Percentiles rank a stretch among this genome's conserved stretches.
These are phyloP conservation scores for Nyctibius bracteatus DNA, from an alignment of 2,113 vertebrate species.

Conservation along the genomic window DNA sequence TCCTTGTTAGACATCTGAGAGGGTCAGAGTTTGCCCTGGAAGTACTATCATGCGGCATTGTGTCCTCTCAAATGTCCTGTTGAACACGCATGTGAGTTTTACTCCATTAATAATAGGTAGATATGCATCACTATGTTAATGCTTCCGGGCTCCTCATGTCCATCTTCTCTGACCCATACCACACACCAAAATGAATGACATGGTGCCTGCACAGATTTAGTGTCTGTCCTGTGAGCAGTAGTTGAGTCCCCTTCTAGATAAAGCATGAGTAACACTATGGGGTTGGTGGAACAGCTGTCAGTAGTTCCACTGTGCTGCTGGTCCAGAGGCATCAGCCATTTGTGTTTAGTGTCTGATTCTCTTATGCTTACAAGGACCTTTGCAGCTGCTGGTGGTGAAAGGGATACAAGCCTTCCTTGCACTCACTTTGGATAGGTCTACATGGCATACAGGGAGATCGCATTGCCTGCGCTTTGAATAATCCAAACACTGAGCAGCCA, in stretches of 20 bases:
- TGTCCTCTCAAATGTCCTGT: background rate
- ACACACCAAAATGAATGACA: background rate
- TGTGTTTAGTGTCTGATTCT: background rate
- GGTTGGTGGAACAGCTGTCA: background rate
- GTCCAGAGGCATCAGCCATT: background rate
- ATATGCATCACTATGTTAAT: background rate
- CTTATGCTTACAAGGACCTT: accelerated
- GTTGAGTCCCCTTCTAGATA: background rate
- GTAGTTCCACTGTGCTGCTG: background rate
- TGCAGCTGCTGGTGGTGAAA: background rate
- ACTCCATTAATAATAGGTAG: background rate
- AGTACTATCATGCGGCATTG: background rate
- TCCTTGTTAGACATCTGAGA: background rate
- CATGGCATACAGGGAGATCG: background rate
- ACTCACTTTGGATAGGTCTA: background rate
- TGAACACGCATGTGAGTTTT: background rate
- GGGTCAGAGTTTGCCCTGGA: background rate
- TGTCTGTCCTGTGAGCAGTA: background rate
- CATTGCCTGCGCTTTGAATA: background rate
- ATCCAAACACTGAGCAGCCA: accelerated
- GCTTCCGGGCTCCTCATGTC: background rate
- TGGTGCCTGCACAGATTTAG: background rate
- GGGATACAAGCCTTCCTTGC: background rate
- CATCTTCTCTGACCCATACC: background rate
- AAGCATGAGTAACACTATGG: background rate